These are phyloP conservation scores for Erebia epiphron DNA, from an alignment of 2,888 invertebrate species.

Conservation along the genomic window DNA sequence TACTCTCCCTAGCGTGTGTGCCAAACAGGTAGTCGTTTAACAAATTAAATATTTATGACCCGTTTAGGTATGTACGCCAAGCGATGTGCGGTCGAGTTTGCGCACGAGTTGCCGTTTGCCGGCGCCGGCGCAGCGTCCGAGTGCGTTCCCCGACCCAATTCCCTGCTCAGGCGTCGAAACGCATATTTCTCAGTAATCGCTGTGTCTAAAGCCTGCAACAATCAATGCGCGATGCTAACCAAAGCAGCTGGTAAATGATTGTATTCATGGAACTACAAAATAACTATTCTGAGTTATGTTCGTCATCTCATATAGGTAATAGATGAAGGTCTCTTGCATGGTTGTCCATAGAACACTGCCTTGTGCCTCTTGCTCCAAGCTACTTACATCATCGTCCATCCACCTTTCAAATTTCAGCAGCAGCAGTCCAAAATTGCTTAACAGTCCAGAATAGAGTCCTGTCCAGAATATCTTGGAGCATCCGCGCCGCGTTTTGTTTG, in stretches of 20 bases:
- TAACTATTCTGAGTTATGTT: no score
- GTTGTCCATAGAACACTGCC: no score
- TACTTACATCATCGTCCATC: no score
- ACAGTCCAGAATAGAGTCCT: no score
- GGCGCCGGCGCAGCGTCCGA: slow-evolving; percentile 64
- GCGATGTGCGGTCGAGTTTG: slow-evolving; percentile 27
- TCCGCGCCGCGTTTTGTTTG: neutral
- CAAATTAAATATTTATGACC: slow-evolving; percentile 10
- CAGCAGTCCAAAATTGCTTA: no score
- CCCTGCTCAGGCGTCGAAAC: slow-evolving; percentile 47
- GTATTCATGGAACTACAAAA: neutral
- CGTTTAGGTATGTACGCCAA: neutral
- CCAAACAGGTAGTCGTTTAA: slow-evolving; percentile 5
- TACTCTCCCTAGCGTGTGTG: neutral
- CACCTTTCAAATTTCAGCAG: no score
- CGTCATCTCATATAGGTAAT: no score
- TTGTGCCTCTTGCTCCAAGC: no score
- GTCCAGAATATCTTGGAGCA: no score
- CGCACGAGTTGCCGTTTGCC: slow-evolving; percentile 52
- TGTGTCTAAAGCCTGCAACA: neutral
- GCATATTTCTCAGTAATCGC: slow-evolving; percentile 30
- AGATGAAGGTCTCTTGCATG: no score
- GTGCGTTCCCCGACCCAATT: slow-evolving; percentile 63
- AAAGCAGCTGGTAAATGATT: neutral
- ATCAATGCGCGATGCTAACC: neutral